Base-by-base conservation (phyloP, 2,888 invertebrate species). In the Eurois occulta region DNA sequence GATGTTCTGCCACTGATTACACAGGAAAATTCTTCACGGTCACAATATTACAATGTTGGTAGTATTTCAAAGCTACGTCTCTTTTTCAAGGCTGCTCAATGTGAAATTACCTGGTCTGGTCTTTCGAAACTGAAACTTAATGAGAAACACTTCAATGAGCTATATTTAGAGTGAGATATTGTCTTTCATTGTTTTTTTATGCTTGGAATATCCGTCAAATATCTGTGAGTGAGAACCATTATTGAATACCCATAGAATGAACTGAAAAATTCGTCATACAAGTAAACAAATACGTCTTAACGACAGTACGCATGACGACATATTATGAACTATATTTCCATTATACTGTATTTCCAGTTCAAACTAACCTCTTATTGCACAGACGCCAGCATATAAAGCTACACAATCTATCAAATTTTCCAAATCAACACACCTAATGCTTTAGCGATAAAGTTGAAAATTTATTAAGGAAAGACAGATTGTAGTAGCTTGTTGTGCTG, bases 1-100 rank as follows among this genome's bases (percentile, higher is more conserved):
- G 65, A 66, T 68, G 69, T 83, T 66, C 55, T 38, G 70, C n/a
- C 68, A 68, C 84, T 86, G 86, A 86, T 85, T 85, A 80, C 73
- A 86, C 64, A 65, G 68, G 70, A 80, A 83, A 80, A 86, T 80
- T 70, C 58, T 84, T 74, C 64, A 71, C 55, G 38, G 72, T 69
- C 60, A 75, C 80, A 66, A 75, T 65, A 72, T 80, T 52, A 77
- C 46, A 77, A 66, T 43, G 46, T 68, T 48, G 69, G 67, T 75
- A 58, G 70, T 65, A 81, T 77, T 81, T 74, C 60, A 74, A 85
- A 81, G 81, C 71, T 55, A 24, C 60, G 60, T 46, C n/a, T 58
- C 16, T 60, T 69, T 58, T 71, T 48, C 58, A 76, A 69, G 41
- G 75, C 0, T 81, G 64, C 6, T 48, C 6, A 65, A 69, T 67